Evolutionary conservation across 2,888 invertebrate species (phyloP).

Genomic region (Seira ritae): DNA sequence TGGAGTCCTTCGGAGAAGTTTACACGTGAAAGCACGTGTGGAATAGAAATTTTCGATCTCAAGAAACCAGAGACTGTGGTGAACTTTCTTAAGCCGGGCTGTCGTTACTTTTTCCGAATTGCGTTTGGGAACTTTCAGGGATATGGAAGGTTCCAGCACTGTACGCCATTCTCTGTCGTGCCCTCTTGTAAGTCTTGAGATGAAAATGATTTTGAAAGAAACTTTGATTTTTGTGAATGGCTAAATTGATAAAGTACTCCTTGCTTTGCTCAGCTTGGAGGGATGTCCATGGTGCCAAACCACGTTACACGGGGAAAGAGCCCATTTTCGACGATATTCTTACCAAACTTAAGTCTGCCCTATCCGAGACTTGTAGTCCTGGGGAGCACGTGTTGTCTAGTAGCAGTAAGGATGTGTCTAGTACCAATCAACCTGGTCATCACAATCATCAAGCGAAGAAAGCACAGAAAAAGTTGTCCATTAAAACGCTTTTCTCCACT

Average conservation of each 20-base stretch:
- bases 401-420: constrained; percentile 51
- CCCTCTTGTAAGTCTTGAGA: constrained; percentile 92
- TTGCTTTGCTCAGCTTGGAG: constrained; percentile 83
- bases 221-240: constrained; percentile 9
- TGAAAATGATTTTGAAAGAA: background rate
- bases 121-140: constrained; percentile 96
- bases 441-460: constrained; percentile 81
- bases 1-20: constrained; percentile 94
- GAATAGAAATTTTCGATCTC: constrained; percentile 84
- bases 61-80: constrained; percentile 80
- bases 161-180: constrained; percentile 89
- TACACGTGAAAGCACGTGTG: constrained; percentile 80
- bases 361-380: constrained; percentile 76
- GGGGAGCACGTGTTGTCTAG: constrained; percentile 79
- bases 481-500: constrained; percentile 95
- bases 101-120: constrained; percentile 92
- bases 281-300: constrained; percentile 84
- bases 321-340: constrained; percentile 86
- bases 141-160: constrained; percentile 86
- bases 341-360: constrained; percentile 81
- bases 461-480: constrained; percentile 86
- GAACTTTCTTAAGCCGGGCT: constrained; percentile 88
- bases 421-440: constrained; percentile 36
- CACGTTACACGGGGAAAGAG: constrained; percentile 83
- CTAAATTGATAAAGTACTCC: background rate